Percentiles rank a stretch among this genome's conserved stretches.
These are phyloP conservation scores for Rhombomys opimus DNA, from an alignment of 2,113 vertebrate genomes.

Conservation along the genomic window DNA sequence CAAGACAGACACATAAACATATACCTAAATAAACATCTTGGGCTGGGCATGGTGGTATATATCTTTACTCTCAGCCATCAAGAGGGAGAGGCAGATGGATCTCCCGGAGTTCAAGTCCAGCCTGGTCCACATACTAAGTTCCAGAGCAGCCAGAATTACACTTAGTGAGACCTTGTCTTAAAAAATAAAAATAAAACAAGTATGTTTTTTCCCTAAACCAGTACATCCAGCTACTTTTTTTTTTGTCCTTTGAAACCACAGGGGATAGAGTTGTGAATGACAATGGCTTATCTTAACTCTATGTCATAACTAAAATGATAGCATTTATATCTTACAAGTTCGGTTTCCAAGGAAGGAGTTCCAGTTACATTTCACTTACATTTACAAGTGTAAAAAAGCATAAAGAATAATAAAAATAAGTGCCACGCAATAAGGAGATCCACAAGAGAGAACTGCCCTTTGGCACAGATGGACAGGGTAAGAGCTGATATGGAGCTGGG, in stretches of 20 bases:
- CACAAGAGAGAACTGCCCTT: neutral
- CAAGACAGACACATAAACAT: neutral
- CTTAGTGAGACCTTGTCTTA: neutral
- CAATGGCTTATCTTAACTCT: constrained; percentile 32
- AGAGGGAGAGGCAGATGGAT: neutral
- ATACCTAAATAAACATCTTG: neutral
- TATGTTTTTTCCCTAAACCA: neutral
- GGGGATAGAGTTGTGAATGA: constrained; percentile 26
- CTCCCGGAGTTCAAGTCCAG: neutral
- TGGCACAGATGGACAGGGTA: neutral
- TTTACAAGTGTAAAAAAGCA: neutral
- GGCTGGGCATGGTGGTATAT: neutral
- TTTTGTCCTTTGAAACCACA: constrained; percentile 52
- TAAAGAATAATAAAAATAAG: neutral
- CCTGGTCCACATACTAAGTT: neutral
- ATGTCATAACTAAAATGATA: constrained; percentile 67
- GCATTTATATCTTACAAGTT: constrained; percentile 68
- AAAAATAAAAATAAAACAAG: neutral
- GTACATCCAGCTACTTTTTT: neutral
- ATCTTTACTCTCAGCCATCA: neutral
- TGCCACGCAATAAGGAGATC: constrained; percentile 10
- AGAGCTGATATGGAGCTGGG: neutral
- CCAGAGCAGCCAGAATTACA: neutral
- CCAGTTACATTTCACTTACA: constrained; percentile 8
- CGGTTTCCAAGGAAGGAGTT: constrained; percentile 61